phyloP scores from a whole-genome alignment of 1,140 invertebrate species.

The Drosophila nigrodunni region DNA sequence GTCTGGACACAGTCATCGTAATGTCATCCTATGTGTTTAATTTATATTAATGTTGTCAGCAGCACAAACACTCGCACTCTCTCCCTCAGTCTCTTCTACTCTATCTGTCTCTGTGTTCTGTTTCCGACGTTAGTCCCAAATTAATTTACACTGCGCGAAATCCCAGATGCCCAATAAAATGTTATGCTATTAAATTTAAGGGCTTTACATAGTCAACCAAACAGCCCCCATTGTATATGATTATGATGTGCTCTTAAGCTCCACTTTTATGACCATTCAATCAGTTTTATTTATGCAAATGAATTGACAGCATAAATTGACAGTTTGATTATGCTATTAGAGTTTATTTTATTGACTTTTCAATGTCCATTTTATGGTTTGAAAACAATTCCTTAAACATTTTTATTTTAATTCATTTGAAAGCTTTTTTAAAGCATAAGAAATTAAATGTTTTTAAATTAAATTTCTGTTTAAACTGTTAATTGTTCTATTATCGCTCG shows the following conservation, averaged over 20 bases:
- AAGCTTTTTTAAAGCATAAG: no score
- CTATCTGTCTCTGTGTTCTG: conserved; percentile 20
- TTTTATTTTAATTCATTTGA: neutral
- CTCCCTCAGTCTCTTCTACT: neutral
- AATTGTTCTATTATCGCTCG: neutral
- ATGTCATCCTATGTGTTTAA: conserved; percentile 66
- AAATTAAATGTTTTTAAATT: no score
- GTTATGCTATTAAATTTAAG: conserved; percentile 50
- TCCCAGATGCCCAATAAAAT: conserved; percentile 73
- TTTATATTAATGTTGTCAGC: conserved; percentile 77
- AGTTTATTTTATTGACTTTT: conserved; percentile 14
- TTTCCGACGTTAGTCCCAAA: conserved; percentile 35
- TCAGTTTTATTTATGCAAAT: conserved; percentile 76
- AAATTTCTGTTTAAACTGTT: no score
- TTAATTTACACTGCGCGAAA: conserved; percentile 73
- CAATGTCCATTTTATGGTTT: neutral
- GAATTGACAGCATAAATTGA: conserved; percentile 71
- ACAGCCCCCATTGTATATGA: conserved; percentile 21
- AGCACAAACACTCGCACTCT: conserved; percentile 6
- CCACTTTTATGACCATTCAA: conserved; percentile 62
- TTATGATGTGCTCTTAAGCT: conserved; percentile 41
- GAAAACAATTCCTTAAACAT: neutral
- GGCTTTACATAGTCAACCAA: conserved; percentile 12
- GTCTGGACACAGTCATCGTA: conserved; percentile 30
- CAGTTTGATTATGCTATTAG: conserved; percentile 54